phyloP scores from a whole-genome alignment of 2,797 vertebrate species.

The Sebastes matsubarae region DNA sequence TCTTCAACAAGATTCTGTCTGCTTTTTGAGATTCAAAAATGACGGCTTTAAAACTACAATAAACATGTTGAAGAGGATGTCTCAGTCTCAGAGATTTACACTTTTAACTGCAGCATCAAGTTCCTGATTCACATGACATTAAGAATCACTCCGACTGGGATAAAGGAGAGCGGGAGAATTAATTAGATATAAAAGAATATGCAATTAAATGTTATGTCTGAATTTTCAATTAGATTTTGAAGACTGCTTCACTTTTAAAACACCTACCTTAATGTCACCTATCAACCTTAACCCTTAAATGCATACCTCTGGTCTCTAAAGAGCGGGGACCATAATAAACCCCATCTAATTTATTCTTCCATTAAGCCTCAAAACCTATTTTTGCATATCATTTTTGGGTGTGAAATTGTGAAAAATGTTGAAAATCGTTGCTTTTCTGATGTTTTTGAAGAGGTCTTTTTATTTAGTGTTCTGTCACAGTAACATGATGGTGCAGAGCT shows the following conservation, averaged over 20 bases:
- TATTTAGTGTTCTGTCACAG: not conserved
- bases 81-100: slow-evolving; percentile 18
- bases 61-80: slow-evolving; percentile 18
- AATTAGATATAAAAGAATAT: slow-evolving; percentile 18
- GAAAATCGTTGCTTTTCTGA: not conserved
- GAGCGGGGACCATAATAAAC: not conserved
- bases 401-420: not conserved
- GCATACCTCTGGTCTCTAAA: not conserved
- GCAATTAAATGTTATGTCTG: slow-evolving; percentile 20
- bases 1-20: slow-evolving; percentile 22
- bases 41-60: slow-evolving; percentile 25
- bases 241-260: not conserved
- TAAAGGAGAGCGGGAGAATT: slow-evolving; percentile 11
- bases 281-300: not conserved
- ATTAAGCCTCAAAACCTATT: not conserved
- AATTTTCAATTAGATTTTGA: slow-evolving; percentile 28
- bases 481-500: not conserved
- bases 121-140: not conserved
- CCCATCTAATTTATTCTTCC: not conserved
- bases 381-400: not conserved
- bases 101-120: not conserved
- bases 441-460: not conserved
- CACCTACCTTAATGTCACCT: not conserved
- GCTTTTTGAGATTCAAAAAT: slow-evolving; percentile 36
- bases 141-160: not conserved